Evolutionary conservation across 2,888 invertebrate genomes (phyloP).

Genomic region (Sicus ferrugineus): DNA sequence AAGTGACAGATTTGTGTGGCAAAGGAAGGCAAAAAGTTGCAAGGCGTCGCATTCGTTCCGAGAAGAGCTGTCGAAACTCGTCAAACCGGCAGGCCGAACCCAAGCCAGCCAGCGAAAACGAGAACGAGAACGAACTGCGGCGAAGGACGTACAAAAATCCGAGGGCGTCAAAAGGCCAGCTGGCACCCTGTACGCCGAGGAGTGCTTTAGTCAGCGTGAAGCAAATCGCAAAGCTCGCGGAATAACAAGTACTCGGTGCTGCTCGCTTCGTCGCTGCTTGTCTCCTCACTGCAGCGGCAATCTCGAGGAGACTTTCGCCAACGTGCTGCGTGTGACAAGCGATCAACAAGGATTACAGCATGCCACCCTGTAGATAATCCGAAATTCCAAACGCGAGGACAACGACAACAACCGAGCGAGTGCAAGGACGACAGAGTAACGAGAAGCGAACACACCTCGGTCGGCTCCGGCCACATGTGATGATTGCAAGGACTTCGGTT

Average conservation of each 20-base stretch:
- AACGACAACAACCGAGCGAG: not conserved
- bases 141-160: not conserved
- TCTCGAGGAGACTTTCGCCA: not conserved
- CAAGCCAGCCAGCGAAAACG: slow-evolving; percentile 28
- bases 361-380: slow-evolving; percentile 40
- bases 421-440: slow-evolving; percentile 11
- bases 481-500: slow-evolving; percentile 44
- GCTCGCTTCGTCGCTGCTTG: slow-evolving; percentile 10
- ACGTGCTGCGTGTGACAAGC: slow-evolving; percentile 33
- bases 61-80: slow-evolving; percentile 45
- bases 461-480: slow-evolving; percentile 27
- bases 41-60: slow-evolving; percentile 35
- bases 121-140: slow-evolving; percentile 29
- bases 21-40: slow-evolving; percentile 35
- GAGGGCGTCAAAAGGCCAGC: slow-evolving; percentile 5
- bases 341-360: slow-evolving; percentile 36
- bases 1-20: slow-evolving; percentile 41
- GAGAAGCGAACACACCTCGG: slow-evolving; percentile 5
- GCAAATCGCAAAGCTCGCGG: not conserved
- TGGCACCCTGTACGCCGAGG: not conserved
- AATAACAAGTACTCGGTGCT: slow-evolving; percentile 16
- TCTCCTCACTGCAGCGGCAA: not conserved
- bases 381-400: slow-evolving; percentile 27
- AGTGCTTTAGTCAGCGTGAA: not conserved
- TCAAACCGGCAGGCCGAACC: slow-evolving; percentile 38